Percentiles rank a stretch among this genome's conserved stretches.
Evolutionary conservation across 2,113 vertebrate genomes (phyloP).

Genomic region (Sebastes schlegelii): DNA sequence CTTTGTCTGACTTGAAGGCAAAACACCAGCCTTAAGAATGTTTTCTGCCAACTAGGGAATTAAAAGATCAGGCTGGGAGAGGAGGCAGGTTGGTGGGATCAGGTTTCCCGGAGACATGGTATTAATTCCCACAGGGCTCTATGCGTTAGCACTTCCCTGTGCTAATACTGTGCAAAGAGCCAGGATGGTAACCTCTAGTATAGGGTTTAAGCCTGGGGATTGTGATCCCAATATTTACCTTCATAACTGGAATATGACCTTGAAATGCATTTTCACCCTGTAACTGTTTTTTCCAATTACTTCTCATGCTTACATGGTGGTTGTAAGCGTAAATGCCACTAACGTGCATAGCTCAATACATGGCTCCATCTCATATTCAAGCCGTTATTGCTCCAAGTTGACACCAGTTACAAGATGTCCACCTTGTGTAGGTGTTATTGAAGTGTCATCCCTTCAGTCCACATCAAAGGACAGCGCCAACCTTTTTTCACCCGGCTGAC

Average conservation of each 20-base stretch:
- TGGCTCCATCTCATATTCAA: neutral
- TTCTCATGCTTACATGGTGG: neutral
- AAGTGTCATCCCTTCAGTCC: too few species aligned
- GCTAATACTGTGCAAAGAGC: constrained; percentile 38
- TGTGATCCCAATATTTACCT: neutral
- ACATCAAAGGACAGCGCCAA: too few species aligned
- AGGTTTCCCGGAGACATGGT: constrained; percentile 46
- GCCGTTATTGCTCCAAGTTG: neutral
- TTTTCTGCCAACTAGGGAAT: constrained; percentile 52
- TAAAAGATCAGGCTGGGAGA: constrained; percentile 54
- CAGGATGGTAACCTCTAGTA: constrained; percentile 4
- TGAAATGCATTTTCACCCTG: neutral
- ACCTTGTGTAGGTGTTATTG: too few species aligned
- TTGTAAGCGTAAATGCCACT: constrained; percentile 1
- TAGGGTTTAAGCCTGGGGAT: neutral
- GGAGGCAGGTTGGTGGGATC: constrained; percentile 44
- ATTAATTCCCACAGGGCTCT: constrained; percentile 42
- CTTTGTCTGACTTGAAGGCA: neutral
- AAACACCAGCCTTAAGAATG: constrained; percentile 10
- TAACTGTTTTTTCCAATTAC: neutral
- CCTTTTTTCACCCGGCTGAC: too few species aligned
- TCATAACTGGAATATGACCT: neutral
- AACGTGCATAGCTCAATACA: neutral
- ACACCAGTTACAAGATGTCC: too few species aligned
- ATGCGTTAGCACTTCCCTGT: constrained; percentile 33